A percentile compares a stretch with the other conserved stretches of the same genome.
These are phyloP conservation scores for Panthera leo DNA, from an alignment of 2,113 vertebrate genomes.

Conservation along the genomic window DNA sequence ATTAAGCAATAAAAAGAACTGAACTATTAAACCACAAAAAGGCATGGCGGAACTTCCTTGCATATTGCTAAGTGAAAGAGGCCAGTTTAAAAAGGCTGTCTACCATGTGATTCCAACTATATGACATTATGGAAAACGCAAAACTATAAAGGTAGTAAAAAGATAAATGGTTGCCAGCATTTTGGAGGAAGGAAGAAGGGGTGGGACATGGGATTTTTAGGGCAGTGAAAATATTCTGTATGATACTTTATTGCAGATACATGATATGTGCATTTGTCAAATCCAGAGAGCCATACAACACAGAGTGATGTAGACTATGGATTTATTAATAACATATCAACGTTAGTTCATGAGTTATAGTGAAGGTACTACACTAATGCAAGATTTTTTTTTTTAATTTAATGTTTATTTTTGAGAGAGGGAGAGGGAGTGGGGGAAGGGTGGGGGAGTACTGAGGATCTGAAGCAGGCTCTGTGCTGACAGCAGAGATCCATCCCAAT, in stretches of 20 bases:
- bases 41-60: neutral
- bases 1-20: neutral
- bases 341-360: neutral
- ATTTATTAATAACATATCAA: neutral
- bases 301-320: neutral
- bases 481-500: no score
- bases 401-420: no score
- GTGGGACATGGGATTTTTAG: neutral
- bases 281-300: neutral
- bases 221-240: neutral
- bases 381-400: neutral
- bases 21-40: neutral
- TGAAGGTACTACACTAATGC: neutral
- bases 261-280: neutral
- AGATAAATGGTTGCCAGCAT: neutral
- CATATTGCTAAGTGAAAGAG: neutral
- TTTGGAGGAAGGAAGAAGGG: neutral
- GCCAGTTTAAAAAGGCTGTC: neutral
- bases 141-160: neutral
- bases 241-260: neutral
- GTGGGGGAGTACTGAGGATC: no score
- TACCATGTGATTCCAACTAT: neutral
- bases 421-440: no score
- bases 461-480: no score
- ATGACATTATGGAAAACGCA: neutral